Evolutionary conservation across 1,140 invertebrate species (phyloP).

Genomic region (Drosophila tropicalis): DNA sequence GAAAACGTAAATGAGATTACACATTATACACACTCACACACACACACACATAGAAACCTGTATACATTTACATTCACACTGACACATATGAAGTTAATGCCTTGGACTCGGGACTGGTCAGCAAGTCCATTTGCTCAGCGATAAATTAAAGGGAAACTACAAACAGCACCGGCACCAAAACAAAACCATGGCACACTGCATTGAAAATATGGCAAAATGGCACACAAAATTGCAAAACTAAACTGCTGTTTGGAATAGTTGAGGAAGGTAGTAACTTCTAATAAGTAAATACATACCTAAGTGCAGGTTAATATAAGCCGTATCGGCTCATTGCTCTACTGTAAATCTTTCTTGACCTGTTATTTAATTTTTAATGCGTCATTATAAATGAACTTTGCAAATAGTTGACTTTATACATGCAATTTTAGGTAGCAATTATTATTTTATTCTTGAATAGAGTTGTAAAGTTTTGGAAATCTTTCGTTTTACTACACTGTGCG

Average conservation of each 20-base stretch:
- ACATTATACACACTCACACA: conserved; percentile 69
- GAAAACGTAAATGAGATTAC: conserved; percentile 55
- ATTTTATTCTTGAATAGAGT: too few species aligned
- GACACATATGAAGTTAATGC: conserved; percentile 19
- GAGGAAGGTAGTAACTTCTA: too few species aligned
- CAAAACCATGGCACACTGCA: not conserved
- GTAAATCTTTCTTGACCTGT: too few species aligned
- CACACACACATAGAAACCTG: conserved; percentile 29
- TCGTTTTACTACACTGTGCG: conserved; percentile 1
- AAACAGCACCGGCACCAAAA: not conserved
- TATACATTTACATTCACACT: conserved; percentile 31
- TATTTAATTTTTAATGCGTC: too few species aligned
- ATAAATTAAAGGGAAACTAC: conserved; percentile 69
- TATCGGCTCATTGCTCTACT: too few species aligned
- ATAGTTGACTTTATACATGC: too few species aligned
- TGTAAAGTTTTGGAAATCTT: not conserved
- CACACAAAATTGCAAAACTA: not conserved
- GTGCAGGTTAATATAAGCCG: too few species aligned
- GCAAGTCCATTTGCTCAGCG: conserved; percentile 65
- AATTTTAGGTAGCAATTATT: too few species aligned
- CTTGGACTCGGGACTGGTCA: conserved; percentile 27
- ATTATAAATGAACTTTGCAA: too few species aligned
- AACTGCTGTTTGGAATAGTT: too few species aligned
- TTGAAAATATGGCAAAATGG: not conserved
- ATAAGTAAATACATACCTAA: too few species aligned